Conservation (phyloP, 2,888 invertebrate genomes). For the Clanis bilineata region DNA sequence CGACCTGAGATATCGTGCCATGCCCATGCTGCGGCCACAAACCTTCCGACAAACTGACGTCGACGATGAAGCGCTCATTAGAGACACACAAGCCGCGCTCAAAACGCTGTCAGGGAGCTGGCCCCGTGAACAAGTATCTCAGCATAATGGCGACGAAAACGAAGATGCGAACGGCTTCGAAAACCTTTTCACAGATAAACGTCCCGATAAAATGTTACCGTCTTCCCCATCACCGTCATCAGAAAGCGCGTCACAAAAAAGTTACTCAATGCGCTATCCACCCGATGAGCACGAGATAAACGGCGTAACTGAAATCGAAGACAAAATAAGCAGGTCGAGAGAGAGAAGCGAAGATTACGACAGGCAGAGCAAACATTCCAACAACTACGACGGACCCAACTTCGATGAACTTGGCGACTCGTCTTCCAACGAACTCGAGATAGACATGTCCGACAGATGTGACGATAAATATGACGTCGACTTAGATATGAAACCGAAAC, state of each 20-base stretch:
- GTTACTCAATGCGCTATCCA: slow-evolving; percentile 79
- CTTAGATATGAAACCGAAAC: slow-evolving; percentile 73
- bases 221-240: slow-evolving; percentile 84
- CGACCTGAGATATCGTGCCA: slow-evolving; percentile 52
- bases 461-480: slow-evolving; percentile 85
- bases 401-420: slow-evolving; percentile 90
- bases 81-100: slow-evolving; percentile 93
- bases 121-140: slow-evolving; percentile 85
- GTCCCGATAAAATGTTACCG: slow-evolving; percentile 85
- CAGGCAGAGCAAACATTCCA: slow-evolving; percentile 75
- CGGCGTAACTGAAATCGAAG: slow-evolving; percentile 48
- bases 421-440: slow-evolving; percentile 89
- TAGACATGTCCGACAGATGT: slow-evolving; percentile 88
- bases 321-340: slow-evolving; percentile 49
- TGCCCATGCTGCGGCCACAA: slow-evolving; percentile 61
- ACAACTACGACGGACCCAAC: slow-evolving; percentile 87
- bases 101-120: slow-evolving; percentile 94
- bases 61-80: slow-evolving; percentile 91
- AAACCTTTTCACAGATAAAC: slow-evolving; percentile 92
- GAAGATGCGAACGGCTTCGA: slow-evolving; percentile 92
- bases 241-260: slow-evolving; percentile 84
- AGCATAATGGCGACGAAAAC: slow-evolving; percentile 85
- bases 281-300: slow-evolving; percentile 48
- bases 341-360: slow-evolving; percentile 68
- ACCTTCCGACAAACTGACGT: slow-evolving; percentile 68